These are phyloP conservation scores for Anoura caudifer DNA, from an alignment of 2,113 vertebrate genomes.

Conservation along the genomic window DNA sequence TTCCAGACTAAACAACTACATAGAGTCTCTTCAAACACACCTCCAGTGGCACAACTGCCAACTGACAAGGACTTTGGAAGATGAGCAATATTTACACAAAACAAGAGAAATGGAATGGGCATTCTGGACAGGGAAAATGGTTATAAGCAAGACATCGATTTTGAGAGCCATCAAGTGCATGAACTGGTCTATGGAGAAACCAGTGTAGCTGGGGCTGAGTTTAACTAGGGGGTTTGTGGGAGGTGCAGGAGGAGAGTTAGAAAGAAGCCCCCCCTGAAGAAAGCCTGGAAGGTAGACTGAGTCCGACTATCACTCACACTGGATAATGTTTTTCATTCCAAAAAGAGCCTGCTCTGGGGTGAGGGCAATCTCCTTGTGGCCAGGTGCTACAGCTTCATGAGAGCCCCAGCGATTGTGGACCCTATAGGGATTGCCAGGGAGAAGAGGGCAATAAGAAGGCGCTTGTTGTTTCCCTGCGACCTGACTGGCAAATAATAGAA, in stretches of 20 bases:
- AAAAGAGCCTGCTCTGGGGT: neutral
- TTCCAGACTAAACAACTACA: neutral
- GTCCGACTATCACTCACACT: neutral
- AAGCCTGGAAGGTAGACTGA: neutral
- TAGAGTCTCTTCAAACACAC: neutral
- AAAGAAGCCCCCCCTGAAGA: neutral
- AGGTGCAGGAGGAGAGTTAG: neutral
- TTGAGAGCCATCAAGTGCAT: neutral
- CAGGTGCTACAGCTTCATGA: neutral
- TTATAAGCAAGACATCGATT: neutral
- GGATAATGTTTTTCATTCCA: neutral
- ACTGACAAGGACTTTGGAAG: neutral
- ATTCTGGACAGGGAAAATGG: neutral
- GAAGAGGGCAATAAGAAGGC: neutral
- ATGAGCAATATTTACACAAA: neutral
- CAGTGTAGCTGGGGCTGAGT: neutral
- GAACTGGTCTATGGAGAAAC: neutral
- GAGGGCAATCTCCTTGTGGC: neutral
- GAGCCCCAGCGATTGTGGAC: neutral
- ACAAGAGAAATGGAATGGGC: neutral
- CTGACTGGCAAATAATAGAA: neutral
- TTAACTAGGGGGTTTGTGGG: neutral
- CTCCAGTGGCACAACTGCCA: neutral
- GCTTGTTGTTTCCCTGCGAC: neutral
- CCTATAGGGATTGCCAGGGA: fast-evolving